phyloP scores from a whole-genome alignment of 64 coral and sea anemone species.

The Stichodactyla helianthus region DNA sequence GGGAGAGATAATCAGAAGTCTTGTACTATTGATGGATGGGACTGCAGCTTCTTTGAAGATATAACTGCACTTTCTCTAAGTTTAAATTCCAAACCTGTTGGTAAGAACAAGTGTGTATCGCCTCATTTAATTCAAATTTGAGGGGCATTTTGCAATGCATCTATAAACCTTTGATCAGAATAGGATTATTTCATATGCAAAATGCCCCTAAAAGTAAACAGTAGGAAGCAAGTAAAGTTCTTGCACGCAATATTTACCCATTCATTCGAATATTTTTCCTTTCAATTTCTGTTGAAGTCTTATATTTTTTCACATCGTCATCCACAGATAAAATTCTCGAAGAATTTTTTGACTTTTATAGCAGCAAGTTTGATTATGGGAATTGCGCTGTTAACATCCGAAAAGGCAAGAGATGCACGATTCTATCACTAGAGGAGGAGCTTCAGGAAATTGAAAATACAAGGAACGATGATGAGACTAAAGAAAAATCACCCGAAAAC shows the following conservation, averaged over 20 bases:
- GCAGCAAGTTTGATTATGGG: conserved; percentile 73
- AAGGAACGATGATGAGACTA: not conserved
- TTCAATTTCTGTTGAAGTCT: too few relatives aligned
- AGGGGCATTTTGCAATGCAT: too few relatives aligned
- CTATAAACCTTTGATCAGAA: too few relatives aligned
- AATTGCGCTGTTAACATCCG: conserved; percentile 68
- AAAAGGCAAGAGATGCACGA: conserved; percentile 30
- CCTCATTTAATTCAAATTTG: too few relatives aligned
- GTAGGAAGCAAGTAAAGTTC: too few relatives aligned
- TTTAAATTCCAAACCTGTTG: conserved; percentile 37
- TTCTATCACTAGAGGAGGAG: conserved; percentile 26
- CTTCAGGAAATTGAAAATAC: conserved; percentile 11
- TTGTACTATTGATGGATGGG: conserved; percentile 67
- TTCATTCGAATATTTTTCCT: too few relatives aligned
- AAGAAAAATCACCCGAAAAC: not conserved
- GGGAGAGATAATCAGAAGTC: not conserved
- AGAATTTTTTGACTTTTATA: conserved; percentile 73
- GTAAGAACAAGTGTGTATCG: not conserved
- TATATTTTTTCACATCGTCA: not conserved
- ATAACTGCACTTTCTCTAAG: conserved; percentile 34
- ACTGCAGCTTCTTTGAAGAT: conserved; percentile 76
- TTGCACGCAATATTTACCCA: too few relatives aligned
- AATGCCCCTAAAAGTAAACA: too few relatives aligned
- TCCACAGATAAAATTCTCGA: conserved; percentile 59
- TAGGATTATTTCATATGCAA: too few relatives aligned